Evolutionary conservation across 2,113 vertebrate species (phyloP).

Genomic region (Urocitellus parryii): DNA sequence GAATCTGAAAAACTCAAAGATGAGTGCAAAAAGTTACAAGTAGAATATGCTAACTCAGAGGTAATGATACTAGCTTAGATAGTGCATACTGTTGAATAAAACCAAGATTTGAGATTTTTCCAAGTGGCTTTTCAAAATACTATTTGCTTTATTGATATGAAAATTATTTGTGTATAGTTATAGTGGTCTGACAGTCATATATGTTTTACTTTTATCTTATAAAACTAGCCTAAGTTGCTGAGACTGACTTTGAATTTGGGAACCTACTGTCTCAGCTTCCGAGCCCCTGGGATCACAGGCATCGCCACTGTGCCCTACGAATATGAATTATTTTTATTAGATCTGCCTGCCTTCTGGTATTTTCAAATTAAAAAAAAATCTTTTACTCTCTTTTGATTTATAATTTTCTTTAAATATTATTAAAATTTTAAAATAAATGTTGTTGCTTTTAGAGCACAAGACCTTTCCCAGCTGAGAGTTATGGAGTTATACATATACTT

Average conservation of each 20-base stretch:
- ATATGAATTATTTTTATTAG: neutral
- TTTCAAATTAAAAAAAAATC: constrained; percentile 27
- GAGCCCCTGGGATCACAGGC: no score
- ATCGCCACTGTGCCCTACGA: no score
- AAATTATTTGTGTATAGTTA: neutral
- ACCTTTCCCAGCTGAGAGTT: neutral
- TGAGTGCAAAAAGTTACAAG: constrained; percentile 93
- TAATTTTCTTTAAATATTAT: neutral
- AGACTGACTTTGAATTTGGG: no score
- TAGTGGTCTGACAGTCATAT: neutral
- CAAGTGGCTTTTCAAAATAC: neutral
- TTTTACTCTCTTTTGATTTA: neutral
- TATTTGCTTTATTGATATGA: constrained; percentile 38
- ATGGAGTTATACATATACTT: neutral
- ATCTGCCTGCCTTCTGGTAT: neutral
- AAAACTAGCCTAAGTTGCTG: neutral
- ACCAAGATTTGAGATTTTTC: constrained; percentile 27
- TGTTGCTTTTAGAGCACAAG: neutral
- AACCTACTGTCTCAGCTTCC: no score
- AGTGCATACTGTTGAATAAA: neutral
- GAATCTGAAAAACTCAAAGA: constrained; percentile 94
- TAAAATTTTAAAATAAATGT: constrained; percentile 43
- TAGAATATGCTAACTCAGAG: constrained; percentile 92
- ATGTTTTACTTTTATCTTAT: neutral
- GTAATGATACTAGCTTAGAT: constrained; percentile 84